A percentile compares a stretch with the other conserved stretches of the same genome.
Evolutionary conservation across 2,888 invertebrate genomes (phyloP).

Genomic region (Mesorhabditis belari): DNA sequence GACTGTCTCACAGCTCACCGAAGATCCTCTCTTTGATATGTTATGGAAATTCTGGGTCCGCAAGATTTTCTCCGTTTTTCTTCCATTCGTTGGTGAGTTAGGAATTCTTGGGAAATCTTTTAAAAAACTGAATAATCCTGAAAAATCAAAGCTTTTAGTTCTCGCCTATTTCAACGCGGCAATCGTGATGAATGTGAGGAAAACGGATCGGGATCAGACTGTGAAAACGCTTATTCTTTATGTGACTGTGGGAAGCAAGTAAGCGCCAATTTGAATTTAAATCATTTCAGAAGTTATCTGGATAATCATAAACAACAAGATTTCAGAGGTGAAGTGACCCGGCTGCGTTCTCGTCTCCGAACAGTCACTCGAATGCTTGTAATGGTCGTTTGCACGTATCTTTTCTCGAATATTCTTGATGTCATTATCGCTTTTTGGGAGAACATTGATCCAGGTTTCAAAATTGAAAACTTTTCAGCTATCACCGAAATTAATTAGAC

Average conservation of each 20-base stretch:
- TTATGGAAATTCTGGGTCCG: constrained; percentile 46
- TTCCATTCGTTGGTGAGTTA: constrained; percentile 38
- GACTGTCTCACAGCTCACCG: constrained; percentile 22
- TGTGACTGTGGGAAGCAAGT: constrained; percentile 43
- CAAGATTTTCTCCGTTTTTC: constrained; percentile 42
- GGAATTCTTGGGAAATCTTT: neutral
- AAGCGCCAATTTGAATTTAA: constrained; percentile 1
- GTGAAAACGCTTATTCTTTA: constrained; percentile 45
- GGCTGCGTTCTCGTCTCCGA: constrained; percentile 27
- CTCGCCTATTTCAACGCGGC: constrained; percentile 45
- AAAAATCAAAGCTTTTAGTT: constrained; percentile 15
- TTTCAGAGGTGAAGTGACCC: constrained; percentile 32
- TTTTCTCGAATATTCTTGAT: constrained; percentile 31
- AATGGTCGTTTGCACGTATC: constrained; percentile 33
- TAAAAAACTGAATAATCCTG: neutral
- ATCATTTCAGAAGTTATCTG: neutral
- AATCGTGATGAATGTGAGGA: constrained; percentile 42
- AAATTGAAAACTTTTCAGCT: too few species aligned
- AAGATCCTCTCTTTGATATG: constrained; percentile 26
- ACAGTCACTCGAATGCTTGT: constrained; percentile 39
- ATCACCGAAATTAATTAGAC: too few species aligned
- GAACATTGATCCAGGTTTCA: neutral
- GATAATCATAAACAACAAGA: neutral
- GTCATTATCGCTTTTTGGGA: constrained; percentile 34
- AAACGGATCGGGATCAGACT: constrained; percentile 38